phyloP scores from a whole-genome alignment of 2,888 invertebrate genomes.

The Microctonus hyperodae region DNA sequence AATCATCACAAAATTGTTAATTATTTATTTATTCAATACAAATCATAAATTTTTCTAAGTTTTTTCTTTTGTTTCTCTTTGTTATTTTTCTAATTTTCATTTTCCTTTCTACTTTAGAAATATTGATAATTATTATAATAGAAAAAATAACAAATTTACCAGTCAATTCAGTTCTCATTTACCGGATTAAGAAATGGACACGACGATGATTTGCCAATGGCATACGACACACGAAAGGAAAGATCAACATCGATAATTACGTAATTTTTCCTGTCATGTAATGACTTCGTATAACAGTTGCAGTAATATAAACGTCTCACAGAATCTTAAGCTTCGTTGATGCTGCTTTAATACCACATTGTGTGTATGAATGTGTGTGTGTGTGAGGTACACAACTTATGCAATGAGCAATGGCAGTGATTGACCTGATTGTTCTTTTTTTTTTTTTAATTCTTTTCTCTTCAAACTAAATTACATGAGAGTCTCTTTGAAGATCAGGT shows the following conservation, averaged over 20 bases:
- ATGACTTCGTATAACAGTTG: conserved; percentile 45
- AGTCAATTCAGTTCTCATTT: conserved; percentile 12
- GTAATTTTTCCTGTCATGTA: conserved; percentile 43
- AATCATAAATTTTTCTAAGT: background rate
- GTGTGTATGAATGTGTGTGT: conserved; percentile 5
- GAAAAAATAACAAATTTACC: background rate
- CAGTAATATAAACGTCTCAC: conserved; percentile 39
- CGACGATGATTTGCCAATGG: conserved; percentile 40
- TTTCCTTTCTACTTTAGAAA: background rate
- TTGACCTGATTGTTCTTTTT: conserved; percentile 22
- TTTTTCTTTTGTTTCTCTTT: background rate
- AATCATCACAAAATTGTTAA: background rate
- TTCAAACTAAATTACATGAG: background rate
- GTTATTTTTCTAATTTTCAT: background rate
- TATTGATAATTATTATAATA: background rate
- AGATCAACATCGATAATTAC: conserved; percentile 49
- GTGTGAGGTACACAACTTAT: conserved; percentile 18
- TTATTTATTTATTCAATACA: background rate
- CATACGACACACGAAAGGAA: conserved; percentile 47
- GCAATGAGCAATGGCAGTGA: conserved; percentile 16
- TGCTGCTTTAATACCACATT: conserved; percentile 21
- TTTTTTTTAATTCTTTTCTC: background rate
- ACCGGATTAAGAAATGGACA: conserved; percentile 26
- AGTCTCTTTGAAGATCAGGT: conserved; percentile 9
- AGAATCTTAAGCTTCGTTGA: conserved; percentile 34